Base-by-base conservation (phyloP, 2,113 vertebrate species). In the Panthera tigris region DNA sequence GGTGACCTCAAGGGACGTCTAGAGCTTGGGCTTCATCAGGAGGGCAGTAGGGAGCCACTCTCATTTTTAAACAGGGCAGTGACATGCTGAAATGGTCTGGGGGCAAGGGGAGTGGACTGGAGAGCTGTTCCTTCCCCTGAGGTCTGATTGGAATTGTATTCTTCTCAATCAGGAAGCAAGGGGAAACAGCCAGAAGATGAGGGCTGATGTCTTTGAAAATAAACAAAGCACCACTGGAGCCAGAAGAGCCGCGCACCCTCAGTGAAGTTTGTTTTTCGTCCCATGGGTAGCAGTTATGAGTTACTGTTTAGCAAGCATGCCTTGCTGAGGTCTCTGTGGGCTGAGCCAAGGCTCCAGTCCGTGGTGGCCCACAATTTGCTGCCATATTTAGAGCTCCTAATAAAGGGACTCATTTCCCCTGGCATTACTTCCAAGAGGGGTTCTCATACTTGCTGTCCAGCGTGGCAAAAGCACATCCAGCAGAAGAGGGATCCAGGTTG, bases 341-440 rank as follows among this genome's bases (percentile, higher is more conserved):
- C 45, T 23, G 18, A 36, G 23, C 83, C 0, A 1, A 65, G 52
- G 55, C 39, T 79, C 82, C 27, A 45, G 94, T 52, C 68, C 41
- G 16, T 41, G 85, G 94, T 63, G 33, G 76, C 92, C 94, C 39
- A 9, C 57, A 31, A 15, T 79, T 76, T 63, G 68, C 81, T 89
- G 65, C 95, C 45, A 2, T 95, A 95, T 89, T 96, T 97, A 94
- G 89, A 89, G 71, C 52, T 92, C 68, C n/a, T 91, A 68, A 81
- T 78, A 91, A 93, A 95, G 52, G 68, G 65, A 45, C 80, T 86
- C 18, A 6, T 80, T 83, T 93, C 50, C 89, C 73, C 41, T 80
- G 85, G 52, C 78, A 89, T 96, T 78, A 23, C 15, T 86, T 78
- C 78, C 81, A 23, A 73, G 76, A 93, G 36, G 65, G 33, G 18